Base-by-base conservation (phyloP, 1,140 invertebrate genomes). In the Lethocerus indicus region DNA sequence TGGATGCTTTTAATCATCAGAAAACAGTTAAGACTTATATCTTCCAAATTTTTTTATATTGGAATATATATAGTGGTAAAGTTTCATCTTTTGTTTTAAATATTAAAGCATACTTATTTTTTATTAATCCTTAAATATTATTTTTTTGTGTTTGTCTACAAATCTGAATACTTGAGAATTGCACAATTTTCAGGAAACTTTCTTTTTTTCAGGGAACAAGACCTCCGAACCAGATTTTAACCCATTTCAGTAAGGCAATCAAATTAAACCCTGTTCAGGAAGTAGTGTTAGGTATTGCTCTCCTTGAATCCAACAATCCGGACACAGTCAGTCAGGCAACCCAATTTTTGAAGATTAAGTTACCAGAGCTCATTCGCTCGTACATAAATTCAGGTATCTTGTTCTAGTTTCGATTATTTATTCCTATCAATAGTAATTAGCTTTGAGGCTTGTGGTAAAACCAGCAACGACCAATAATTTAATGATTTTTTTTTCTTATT, bases 251-350 rank as follows among this genome's bases (percentile, higher is more conserved):
- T 64, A 83, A 84, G 70, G 74, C 85, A 58, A 72, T 92, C 54
- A 81, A 81, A 59, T 75, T 93, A 54, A 83, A 79, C 44, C 72
- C 81, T 57, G 79, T 90, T 14, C 85, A 91, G 68, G 89, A 94
- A 71, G 83, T 91, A 59, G 80, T 84, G 20, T 81, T 93, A 67
- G 84, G 83, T 28, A 71, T 94, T 59, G 80, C 83, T 41, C 68
- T 93, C 47, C 74, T 82, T 35, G 76, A 84, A 63, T 89, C 87
- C 1, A 75, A 76, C 12, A 81, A 81, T 62, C 55, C 71, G 40
- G 88, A 93, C 57, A 75, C 84, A 41, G 68, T 74, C 26, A 67
- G 68, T 56, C 71, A 80, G 56, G 81, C 88, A 23, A 67, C 75
- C 50, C 77, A 83, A 55, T 83, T 88, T 66, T 68, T 93, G 26